Conservation (phyloP, 92 coral and sea anemone species). For the Galaxea fascicularis region DNA sequence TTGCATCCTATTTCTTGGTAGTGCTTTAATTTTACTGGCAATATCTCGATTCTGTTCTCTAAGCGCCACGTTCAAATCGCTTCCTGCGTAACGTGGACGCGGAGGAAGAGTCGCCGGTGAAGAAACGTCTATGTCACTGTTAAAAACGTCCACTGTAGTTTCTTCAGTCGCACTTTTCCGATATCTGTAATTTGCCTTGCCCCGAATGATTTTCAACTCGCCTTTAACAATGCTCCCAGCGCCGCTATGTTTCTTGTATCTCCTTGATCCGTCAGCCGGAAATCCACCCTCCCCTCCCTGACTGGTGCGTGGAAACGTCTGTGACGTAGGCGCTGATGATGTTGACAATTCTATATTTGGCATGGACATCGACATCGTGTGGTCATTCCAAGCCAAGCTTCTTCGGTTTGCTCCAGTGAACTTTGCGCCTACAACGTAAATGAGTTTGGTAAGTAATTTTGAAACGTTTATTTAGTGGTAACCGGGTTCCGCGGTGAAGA, state of each 20-base stretch:
- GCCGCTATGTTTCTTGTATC: conserved; percentile 54
- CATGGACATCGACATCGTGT: conserved; percentile 60
- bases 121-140: neutral
- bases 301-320: conserved; percentile 28
- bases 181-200: conserved; percentile 62
- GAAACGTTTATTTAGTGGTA: neutral
- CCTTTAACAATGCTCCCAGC: conserved; percentile 56
- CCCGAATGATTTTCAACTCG: conserved; percentile 52
- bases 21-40: neutral
- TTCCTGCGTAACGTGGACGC: neutral
- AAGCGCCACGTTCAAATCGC: neutral
- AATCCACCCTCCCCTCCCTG: conserved; percentile 30
- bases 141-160: conserved; percentile 9
- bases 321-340: conserved; percentile 50
- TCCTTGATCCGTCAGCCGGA: conserved; percentile 11
- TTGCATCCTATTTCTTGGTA: neutral
- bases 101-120: conserved; percentile 21
- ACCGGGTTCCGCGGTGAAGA: too few species aligned
- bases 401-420: conserved; percentile 48
- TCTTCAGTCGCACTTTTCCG: conserved; percentile 2
- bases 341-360: conserved; percentile 46
- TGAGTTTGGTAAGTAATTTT: neutral
- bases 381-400: conserved; percentile 81
- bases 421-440: conserved; percentile 47
- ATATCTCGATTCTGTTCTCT: conserved; percentile 30